phyloP scores from a whole-genome alignment of 1,140 invertebrate species.

The Cardiocondyla obscurior region DNA sequence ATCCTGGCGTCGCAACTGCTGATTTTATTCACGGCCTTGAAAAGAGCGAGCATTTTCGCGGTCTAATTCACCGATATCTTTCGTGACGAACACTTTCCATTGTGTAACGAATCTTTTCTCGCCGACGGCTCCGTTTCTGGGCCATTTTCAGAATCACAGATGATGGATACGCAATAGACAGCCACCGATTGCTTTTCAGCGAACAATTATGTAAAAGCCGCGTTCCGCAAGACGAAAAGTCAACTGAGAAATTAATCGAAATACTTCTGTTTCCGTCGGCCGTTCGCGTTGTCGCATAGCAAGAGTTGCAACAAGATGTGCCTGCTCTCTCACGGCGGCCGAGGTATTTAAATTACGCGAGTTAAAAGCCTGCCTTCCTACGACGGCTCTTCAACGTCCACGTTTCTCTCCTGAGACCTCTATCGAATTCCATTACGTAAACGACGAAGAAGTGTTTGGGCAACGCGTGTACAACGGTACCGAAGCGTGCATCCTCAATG shows the following conservation, averaged over 20 bases:
- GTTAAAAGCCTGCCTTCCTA: slow-evolving; percentile 17
- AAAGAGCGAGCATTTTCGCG: slow-evolving; percentile 78
- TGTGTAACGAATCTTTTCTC: slow-evolving; percentile 81
- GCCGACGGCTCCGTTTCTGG: neutral
- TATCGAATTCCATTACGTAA: slow-evolving; percentile 66
- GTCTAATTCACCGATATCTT: slow-evolving; percentile 82
- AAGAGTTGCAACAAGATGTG: too few species aligned
- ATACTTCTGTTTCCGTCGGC: neutral
- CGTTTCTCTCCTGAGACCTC: slow-evolving; percentile 56
- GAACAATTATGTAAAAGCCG: neutral
- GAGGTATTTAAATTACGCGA: neutral
- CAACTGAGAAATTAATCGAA: neutral
- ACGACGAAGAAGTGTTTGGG: slow-evolving; percentile 64
- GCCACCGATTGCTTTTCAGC: neutral
- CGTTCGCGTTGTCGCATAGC: neutral
- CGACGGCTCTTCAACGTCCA: neutral
- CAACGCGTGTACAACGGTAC: slow-evolving; percentile 62
- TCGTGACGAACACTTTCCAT: slow-evolving; percentile 84
- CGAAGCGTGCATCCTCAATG: slow-evolving; percentile 70
- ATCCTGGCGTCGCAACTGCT: slow-evolving; percentile 74
- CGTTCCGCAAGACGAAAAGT: neutral
- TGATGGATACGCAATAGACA: neutral
- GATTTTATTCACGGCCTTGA: slow-evolving; percentile 82
- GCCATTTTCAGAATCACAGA: neutral
- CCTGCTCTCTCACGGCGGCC: too few species aligned